Evolutionary conservation across 1,140 invertebrate species (phyloP).

Genomic region (Antheraea mylitta): DNA sequence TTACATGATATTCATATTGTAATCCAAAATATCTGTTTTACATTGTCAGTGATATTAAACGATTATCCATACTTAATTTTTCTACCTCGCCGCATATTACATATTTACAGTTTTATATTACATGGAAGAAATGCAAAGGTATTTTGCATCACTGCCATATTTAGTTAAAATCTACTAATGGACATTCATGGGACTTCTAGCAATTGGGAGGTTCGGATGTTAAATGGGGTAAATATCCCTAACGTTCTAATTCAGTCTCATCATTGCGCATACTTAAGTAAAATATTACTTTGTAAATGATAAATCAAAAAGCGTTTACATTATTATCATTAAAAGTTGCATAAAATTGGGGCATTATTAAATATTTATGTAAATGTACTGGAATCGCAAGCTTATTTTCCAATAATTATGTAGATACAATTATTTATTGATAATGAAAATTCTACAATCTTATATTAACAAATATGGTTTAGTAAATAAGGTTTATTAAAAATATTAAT

Average conservation of each 20-base stretch:
- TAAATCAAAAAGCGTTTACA: slow-evolving; percentile 13
- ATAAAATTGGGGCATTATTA: background rate
- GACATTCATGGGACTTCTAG: slow-evolving; percentile 13
- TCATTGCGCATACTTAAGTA: slow-evolving; percentile 68
- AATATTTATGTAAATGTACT: too few relatives aligned
- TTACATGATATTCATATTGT: too few relatives aligned
- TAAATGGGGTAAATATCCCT: slow-evolving; percentile 33
- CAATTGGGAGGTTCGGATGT: background rate
- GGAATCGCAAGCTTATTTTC: too few relatives aligned
- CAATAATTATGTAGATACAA: too few relatives aligned
- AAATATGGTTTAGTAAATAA: too few relatives aligned
- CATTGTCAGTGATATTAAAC: too few relatives aligned
- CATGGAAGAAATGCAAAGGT: background rate
- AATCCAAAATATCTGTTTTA: too few relatives aligned
- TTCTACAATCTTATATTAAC: too few relatives aligned
- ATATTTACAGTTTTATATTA: background rate
- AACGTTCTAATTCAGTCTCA: slow-evolving; percentile 71
- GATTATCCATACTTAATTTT: too few relatives aligned
- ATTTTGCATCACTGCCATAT: background rate
- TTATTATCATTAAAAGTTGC: background rate
- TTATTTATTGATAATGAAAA: too few relatives aligned
- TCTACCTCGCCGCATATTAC: background rate
- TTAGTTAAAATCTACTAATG: slow-evolving; percentile 3
- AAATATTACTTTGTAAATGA: slow-evolving; percentile 51
- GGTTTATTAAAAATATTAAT: too few relatives aligned